Base-by-base conservation (phyloP, 1,140 invertebrate species). In the Microplitis demolitor region DNA sequence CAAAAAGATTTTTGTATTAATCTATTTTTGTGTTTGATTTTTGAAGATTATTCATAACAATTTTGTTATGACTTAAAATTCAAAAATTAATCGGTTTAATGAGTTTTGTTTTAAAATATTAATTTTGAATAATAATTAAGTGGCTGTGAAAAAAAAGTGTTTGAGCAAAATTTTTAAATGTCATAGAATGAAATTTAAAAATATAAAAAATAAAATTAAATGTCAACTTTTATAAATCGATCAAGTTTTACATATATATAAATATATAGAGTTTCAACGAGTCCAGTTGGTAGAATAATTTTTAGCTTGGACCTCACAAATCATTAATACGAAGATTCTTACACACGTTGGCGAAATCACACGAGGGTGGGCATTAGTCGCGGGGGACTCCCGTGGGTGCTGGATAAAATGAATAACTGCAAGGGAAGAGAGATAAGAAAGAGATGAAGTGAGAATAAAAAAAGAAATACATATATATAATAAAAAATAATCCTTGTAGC, bases 311-410 rank as follows among this genome's bases (percentile, higher is more conserved):
- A 50, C 14, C 63, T 37, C 63, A 67, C 66, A 67, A 67, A 67
- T 67, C 66, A 67, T 54, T 24, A 35, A 35, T 33, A 54, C 9
- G 39, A 16, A 39, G 50, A 34, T 9, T 54, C 66, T 39, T 53
- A 67, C 50, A 31, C 16, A 50, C 37, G 62, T 64, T 64, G 62
- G 66, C 66, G 66, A 67, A 67, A 67, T 67, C 60, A 37, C 53
- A 39, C 31, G 31, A 53, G 66, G 66, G 66, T 67, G 66, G 66
- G 66, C 50, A 67, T 67, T 67, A 67, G 66, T 67, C 66, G 66
- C 66, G 66, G 51, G 33, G 50, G 45, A 67, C 66, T 67, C 66
- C 66, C 50, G 66, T 67, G 66, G 66, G 66, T 67, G 50, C 51
- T 24, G 31, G n/a, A 53, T 4, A 67, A 67, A 67, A 67, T 54